Evolutionary conservation across 1,140 invertebrate genomes (phyloP), one percentile per base, ranked within the genome.

Genomic region (Procambarus clarkii): DNA sequence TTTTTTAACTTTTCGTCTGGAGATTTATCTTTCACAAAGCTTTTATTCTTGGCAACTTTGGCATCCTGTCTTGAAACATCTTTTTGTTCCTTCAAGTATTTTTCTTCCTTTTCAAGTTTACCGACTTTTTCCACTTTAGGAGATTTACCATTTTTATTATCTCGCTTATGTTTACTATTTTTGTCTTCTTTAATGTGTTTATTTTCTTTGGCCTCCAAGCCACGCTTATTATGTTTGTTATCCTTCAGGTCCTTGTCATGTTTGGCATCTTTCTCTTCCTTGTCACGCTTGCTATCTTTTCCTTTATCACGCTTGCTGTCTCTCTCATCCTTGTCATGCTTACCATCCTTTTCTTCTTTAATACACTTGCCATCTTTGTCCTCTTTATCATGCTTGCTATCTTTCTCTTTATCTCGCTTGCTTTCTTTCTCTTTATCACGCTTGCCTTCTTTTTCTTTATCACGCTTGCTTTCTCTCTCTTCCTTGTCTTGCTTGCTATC

Each of bases 51-150:
- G 0, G 34, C 5, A 50, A 9, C 21, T 48, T 80, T 50, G 7
- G n/a, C 18, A 18, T 74, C 34, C 7, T 58, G 54, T 18, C 44
- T 45, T 44, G 82, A 71, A 58, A 4, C 15, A 58, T 50, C 48
- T n/a, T 34, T 34, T 44, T 58, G n/a, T 84, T 84, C 58, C 24
- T 74, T 76, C 3, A 34, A 58, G 69, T 24, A 3, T 46, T 85
- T 85, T 44, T 74, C 83, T 76, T 76, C 44, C 69, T 85, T 48
- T n/a, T 48, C 48, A 11, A 11, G 11, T 50, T 85, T 85, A 11
- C 3, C 21, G 45, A 34, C 79, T 24, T 76, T 76, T 44, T 48
- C 21, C 9, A 76, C 69, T 48, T 71, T 85, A 34, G 7, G 58
- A n/a, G 2, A 44, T 74, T 74, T 89, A 1, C 8, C 45, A 50